Conservation (phyloP, 2,797 vertebrate species). For the Dallia pectoralis region DNA sequence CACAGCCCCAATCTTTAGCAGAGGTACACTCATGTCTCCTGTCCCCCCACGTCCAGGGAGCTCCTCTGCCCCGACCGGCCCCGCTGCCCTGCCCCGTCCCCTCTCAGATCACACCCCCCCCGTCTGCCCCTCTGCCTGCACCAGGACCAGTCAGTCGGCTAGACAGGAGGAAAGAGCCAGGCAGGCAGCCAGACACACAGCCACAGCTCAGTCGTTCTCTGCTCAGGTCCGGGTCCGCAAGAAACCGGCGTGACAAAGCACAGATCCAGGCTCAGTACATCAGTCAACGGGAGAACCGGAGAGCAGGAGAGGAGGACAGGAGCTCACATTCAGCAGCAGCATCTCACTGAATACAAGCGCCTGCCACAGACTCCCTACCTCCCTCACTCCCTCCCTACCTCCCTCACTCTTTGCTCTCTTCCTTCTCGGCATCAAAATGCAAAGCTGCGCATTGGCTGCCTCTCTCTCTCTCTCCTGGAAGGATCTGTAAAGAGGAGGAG, state of each 20-base stretch:
- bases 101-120: slow-evolving; percentile 33
- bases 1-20: slow-evolving; percentile 94
- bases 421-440: slow-evolving; percentile 64
- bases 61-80: slow-evolving; percentile 52
- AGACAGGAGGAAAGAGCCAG: slow-evolving; percentile 28
- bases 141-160: neutral
- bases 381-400: slow-evolving; percentile 26
- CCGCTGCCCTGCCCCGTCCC: slow-evolving; percentile 41
- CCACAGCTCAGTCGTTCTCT: slow-evolving; percentile 33
- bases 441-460: slow-evolving; percentile 75
- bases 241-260: slow-evolving; percentile 7
- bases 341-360: slow-evolving; percentile 68
- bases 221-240: slow-evolving; percentile 34
- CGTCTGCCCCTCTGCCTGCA: slow-evolving; percentile 37
- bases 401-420: slow-evolving; percentile 15
- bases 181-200: slow-evolving; percentile 42
- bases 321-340: slow-evolving; percentile 71
- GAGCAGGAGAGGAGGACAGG: slow-evolving; percentile 53
- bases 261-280: slow-evolving; percentile 29
- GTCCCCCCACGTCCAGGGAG: slow-evolving; percentile 52
- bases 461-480: slow-evolving; percentile 26
- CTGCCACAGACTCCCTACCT: slow-evolving; percentile 53
- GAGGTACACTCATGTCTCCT: slow-evolving; percentile 85
- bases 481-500: neutral
- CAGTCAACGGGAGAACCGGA: slow-evolving; percentile 37